Evolutionary conservation across 1,140 invertebrate genomes (phyloP), one percentile per base, ranked within the genome.

Genomic region (Druon quercuslanigerum): DNA sequence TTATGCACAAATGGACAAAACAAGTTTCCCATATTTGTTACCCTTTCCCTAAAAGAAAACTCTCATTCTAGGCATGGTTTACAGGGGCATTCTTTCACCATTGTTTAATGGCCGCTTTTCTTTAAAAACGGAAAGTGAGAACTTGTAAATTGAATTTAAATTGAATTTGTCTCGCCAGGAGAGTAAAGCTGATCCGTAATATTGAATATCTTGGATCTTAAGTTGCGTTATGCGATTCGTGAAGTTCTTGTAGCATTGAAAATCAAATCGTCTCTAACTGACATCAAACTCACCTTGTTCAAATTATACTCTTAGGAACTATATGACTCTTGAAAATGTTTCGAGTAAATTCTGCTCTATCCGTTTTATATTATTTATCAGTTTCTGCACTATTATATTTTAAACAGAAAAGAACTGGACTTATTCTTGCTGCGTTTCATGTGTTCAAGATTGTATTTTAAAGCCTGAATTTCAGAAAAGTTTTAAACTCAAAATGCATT

Each of bases 121-220:
- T 66, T 16, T 60, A 14, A 66, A 66, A 33, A n/a, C 46, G 25
- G 13, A 66, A 66, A 66, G 60, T 66, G 60, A 66, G 60, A 66
- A 78, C 51, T 81, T 74, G 73, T 79, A 78, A 78, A 81, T 83
- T 81, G 77, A 79, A 77, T 81, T 79, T 79, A 14, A 73, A 78
- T 71, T 51, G 72, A 7, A 52, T 74, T 73, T 51, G 74, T 57
- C 19, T 51, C 50, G 17, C n/a, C 50, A 70, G 46, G 57, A 12
- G 20, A 40, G 56, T 71, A 12, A 57, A 60, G 71, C 17, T 19
- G 25, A 46, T 56, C 33, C 54, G 25, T 16, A 33, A 60, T 66
- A 66, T 66, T 66, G 25, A 66, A 66, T 66, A 33, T 66, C 25
- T 66, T 66, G 13, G 33, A 33, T 40, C 25, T 66, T 66, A 14